These are phyloP conservation scores for Galeopsomyia nigrocyanea DNA, from an alignment of 2,888 invertebrate genomes.

Conservation along the genomic window DNA sequence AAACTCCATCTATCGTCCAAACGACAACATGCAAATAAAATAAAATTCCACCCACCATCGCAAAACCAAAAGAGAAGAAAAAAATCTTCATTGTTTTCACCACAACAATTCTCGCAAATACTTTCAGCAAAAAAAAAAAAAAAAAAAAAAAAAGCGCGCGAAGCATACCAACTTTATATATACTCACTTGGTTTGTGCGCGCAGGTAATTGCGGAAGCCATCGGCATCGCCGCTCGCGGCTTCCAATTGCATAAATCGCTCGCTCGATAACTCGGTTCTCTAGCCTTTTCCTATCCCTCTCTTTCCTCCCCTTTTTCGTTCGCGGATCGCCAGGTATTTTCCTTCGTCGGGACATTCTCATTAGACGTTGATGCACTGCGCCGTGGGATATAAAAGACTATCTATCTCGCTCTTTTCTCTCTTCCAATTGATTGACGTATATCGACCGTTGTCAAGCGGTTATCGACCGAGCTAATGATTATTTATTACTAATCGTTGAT, in stretches of 20 bases:
- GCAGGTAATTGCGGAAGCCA: slow-evolving; percentile 51
- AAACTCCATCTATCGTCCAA: too few species aligned
- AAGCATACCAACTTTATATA: too few species aligned
- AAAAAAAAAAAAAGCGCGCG: too few species aligned
- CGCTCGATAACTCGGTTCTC: slow-evolving; percentile 45
- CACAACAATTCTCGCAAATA: too few species aligned
- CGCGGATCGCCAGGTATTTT: slow-evolving; percentile 29
- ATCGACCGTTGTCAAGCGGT: slow-evolving; percentile 18
- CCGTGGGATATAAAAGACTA: slow-evolving; percentile 1
- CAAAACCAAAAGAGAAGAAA: too few species aligned
- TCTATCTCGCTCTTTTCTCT: neutral
- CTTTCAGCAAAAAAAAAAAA: too few species aligned
- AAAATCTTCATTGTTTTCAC: too few species aligned
- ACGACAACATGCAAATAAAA: too few species aligned
- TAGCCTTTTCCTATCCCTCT: slow-evolving; percentile 1
- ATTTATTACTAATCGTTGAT: too few species aligned
- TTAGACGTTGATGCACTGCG: slow-evolving; percentile 48
- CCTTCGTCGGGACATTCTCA: slow-evolving; percentile 43
- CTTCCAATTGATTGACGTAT: neutral
- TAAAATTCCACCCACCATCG: too few species aligned
- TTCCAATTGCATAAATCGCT: slow-evolving; percentile 46
- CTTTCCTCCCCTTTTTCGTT: neutral
- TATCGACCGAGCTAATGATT: slow-evolving; percentile 16
- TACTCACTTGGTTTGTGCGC: neutral
- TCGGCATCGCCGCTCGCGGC: slow-evolving; percentile 29